These are phyloP conservation scores for Caenorhabditis uteleia DNA, from an alignment of 2,888 invertebrate genomes.

Conservation along the genomic window DNA sequence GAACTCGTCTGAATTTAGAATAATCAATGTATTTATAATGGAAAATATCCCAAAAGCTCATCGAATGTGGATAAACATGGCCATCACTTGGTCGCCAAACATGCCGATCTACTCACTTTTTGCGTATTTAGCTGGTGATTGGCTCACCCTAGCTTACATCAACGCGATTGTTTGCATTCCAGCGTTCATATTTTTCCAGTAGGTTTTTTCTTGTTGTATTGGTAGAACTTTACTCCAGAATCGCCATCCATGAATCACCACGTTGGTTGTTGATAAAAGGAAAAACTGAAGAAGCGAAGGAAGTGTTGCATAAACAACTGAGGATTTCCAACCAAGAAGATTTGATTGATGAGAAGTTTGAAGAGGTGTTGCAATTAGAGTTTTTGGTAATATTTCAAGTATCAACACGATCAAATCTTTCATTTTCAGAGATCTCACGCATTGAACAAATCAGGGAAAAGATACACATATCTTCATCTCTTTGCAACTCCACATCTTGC, in stretches of 20 bases:
- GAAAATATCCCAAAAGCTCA: slow-evolving; percentile 64
- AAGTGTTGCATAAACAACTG: slow-evolving; percentile 32
- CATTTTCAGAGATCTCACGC: neutral
- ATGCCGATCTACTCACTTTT: slow-evolving; percentile 58
- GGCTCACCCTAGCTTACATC: slow-evolving; percentile 20
- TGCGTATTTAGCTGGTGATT: slow-evolving; percentile 41
- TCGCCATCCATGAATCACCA: slow-evolving; percentile 50
- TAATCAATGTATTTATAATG: slow-evolving; percentile 56
- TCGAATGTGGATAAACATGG: slow-evolving; percentile 59
- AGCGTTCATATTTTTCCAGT: slow-evolving; percentile 36
- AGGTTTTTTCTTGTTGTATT: neutral
- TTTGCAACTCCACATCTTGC: slow-evolving; percentile 33
- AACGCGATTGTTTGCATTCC: slow-evolving; percentile 41
- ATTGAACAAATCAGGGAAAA: slow-evolving; percentile 21
- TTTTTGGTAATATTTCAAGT: neutral
- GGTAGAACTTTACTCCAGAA: slow-evolving; percentile 12
- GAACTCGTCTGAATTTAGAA: slow-evolving; percentile 26
- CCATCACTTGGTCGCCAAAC: slow-evolving; percentile 62
- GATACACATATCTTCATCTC: slow-evolving; percentile 42
- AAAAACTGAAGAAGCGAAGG: slow-evolving; percentile 55
- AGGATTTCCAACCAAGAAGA: slow-evolving; percentile 36
- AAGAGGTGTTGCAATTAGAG: slow-evolving; percentile 37
- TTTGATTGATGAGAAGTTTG: slow-evolving; percentile 40
- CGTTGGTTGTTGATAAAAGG: slow-evolving; percentile 50
- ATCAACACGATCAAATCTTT: slow-evolving; percentile 7